Base-by-base conservation (phyloP, 2,113 vertebrate species). In the Ranitomeya imitator region DNA sequence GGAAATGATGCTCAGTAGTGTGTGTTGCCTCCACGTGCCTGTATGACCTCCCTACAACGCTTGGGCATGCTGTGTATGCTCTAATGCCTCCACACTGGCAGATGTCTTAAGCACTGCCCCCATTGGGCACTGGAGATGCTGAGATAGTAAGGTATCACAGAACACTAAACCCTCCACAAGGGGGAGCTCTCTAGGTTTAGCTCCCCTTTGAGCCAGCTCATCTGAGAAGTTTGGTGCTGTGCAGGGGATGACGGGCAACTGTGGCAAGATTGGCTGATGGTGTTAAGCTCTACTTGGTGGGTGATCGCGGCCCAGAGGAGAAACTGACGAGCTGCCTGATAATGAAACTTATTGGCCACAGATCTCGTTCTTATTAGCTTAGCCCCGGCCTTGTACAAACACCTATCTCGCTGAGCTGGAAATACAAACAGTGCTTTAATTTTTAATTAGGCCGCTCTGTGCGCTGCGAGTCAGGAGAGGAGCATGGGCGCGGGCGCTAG, bases 361-460 rank as follows among this genome's bases (percentile, higher is more conserved):
- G 95, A 96, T 95, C 95, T 95, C 94, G 85, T 92, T 93, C 94
- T 96, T 96, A 96, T 96, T 96, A 96, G 94, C 90, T 84, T 86
- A 93, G 94, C 92, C 93, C 93, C 92, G 85, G 54, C 90, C 92
- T 93, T 92, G 93, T 92, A 93, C 90, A 59, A 90, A 91, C 92
- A 93, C 92, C 91, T 89, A 91, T 91, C 91, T 93, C 91, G 89
- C 87, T 92, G 91, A 93, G 94, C 93, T 91, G 93, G 93, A 94
- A 89, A 95, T 92, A 94, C 94, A 96, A 95, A 96, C 94, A 95
- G 86, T 93, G 92, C 94, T 95, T 95, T 95, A 95, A 95, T 95
- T 94, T 96, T 96, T 96, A 95, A 96, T 96, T 96, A 96, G 74
- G 45, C 74, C 85, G 94, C 94, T 93, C 93, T 92, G 94, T 93